Percentiles rank a stretch among this genome's conserved stretches.
Conservation (phyloP, 1,140 invertebrate species). For the Dryas iulia region DNA sequence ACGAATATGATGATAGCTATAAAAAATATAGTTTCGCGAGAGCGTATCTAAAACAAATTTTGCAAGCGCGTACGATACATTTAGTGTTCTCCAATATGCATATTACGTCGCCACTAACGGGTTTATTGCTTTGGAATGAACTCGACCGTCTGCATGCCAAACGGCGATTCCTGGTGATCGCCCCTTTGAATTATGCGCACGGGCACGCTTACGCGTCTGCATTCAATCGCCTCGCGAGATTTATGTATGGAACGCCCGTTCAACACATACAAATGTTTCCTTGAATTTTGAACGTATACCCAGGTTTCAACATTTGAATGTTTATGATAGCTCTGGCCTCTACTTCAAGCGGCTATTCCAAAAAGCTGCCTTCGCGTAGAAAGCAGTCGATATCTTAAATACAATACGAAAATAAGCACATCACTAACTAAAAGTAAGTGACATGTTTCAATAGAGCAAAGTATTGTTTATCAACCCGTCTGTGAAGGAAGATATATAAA, state of each 20-base stretch:
- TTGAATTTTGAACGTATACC: conserved; percentile 50
- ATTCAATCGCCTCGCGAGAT: conserved; percentile 68
- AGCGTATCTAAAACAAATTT: conserved; percentile 29
- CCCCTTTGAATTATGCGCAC: conserved; percentile 75
- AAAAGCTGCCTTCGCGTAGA: not conserved
- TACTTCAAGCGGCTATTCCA: not conserved
- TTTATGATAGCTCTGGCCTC: conserved; percentile 7
- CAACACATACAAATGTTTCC: conserved; percentile 65
- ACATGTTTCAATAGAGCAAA: not conserved
- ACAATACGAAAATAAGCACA: conserved; percentile 3
- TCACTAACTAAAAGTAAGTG: conserved; percentile 18
- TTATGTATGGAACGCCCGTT: conserved; percentile 63
- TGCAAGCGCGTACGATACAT: conserved; percentile 38
- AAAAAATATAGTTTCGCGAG: not conserved
- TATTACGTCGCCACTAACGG: conserved; percentile 71
- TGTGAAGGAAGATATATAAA: too few relatives aligned
- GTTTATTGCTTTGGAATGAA: conserved; percentile 74
- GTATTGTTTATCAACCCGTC: not conserved
- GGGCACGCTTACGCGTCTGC: conserved; percentile 69
- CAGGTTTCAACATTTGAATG: conserved; percentile 17
- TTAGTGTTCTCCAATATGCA: conserved; percentile 61
- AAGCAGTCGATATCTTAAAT: not conserved
- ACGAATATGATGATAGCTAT: not conserved
- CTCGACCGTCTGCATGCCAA: conserved; percentile 73
- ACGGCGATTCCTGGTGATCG: conserved; percentile 73